Evolutionary conservation across 2,888 invertebrate species (phyloP).

Genomic region (Helleia helle): DNA sequence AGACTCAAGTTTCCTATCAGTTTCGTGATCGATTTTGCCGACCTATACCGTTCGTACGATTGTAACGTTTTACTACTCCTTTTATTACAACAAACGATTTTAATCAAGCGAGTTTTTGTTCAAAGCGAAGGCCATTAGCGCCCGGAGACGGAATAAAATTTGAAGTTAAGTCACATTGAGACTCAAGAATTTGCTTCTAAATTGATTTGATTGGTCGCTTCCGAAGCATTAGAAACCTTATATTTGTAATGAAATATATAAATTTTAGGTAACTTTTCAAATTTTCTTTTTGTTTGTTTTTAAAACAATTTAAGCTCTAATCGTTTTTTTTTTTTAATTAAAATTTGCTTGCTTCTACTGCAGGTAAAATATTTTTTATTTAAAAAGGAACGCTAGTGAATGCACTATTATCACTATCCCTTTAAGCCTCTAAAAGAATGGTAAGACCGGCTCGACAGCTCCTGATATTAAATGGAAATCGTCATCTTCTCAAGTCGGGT

Average conservation of each 20-base stretch:
- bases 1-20: constrained; percentile 37
- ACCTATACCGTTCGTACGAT: constrained; percentile 61
- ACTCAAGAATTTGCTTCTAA: constrained; percentile 60
- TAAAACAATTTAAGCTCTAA: too few species aligned
- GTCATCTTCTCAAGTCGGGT: too few species aligned
- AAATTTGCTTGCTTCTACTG: too few species aligned
- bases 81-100: constrained; percentile 74
- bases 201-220: constrained; percentile 53
- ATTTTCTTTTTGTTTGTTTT: constrained; percentile 23
- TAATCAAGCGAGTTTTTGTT: constrained; percentile 72
- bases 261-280: constrained; percentile 22
- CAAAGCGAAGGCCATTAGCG: constrained; percentile 60
- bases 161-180: constrained; percentile 53
- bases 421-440: too few species aligned
- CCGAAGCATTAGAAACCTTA: constrained; percentile 33
- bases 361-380: too few species aligned
- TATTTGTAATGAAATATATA: constrained; percentile 33
- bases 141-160: constrained; percentile 59
- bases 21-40: constrained; percentile 69
- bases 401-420: too few species aligned
- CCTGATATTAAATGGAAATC: too few species aligned
- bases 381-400: too few species aligned
- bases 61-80: constrained; percentile 70
- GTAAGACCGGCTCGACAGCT: too few species aligned
- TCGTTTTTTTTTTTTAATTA: too few species aligned